Percentiles rank a stretch among this genome's conserved stretches.
These are phyloP conservation scores for Numida meleagris DNA, from an alignment of 2,113 vertebrate genomes.

Conservation along the genomic window DNA sequence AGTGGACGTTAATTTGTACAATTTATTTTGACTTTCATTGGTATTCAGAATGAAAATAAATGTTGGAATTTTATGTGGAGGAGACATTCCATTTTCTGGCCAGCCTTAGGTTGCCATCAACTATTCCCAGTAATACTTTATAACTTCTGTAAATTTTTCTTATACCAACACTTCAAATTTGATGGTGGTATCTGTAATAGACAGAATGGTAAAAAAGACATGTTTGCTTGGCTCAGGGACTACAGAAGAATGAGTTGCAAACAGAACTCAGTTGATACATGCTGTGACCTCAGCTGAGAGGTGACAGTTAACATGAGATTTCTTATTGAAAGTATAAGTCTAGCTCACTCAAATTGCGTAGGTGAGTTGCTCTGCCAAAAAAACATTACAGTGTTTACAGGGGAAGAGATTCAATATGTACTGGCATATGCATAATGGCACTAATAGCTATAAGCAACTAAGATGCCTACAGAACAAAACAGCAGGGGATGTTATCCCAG, in stretches of 20 bases:
- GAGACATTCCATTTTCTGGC: neutral
- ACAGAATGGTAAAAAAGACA: neutral
- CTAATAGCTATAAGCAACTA: neutral
- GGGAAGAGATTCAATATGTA: neutral
- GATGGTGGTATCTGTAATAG: neutral
- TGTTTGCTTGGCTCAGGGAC: rapidly evolving
- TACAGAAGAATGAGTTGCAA: neutral
- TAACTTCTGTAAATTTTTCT: neutral
- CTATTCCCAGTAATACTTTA: neutral
- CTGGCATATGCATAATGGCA: neutral
- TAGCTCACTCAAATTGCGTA: neutral
- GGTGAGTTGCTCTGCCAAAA: neutral
- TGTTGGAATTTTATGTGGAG: neutral
- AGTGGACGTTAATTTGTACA: neutral
- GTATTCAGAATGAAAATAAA: neutral
- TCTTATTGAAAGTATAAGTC: neutral
- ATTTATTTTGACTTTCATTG: neutral
- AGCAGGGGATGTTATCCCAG: neutral
- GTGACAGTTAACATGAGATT: neutral
- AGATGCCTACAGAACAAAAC: neutral
- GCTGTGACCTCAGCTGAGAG: neutral
- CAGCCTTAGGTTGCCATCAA: neutral
- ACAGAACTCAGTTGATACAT: neutral
- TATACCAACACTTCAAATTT: neutral
- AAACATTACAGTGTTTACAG: neutral